Evolutionary conservation across 2,888 invertebrate species (phyloP), one percentile per base, ranked within the genome.

Genomic region (Callosobruchus maculatus): DNA sequence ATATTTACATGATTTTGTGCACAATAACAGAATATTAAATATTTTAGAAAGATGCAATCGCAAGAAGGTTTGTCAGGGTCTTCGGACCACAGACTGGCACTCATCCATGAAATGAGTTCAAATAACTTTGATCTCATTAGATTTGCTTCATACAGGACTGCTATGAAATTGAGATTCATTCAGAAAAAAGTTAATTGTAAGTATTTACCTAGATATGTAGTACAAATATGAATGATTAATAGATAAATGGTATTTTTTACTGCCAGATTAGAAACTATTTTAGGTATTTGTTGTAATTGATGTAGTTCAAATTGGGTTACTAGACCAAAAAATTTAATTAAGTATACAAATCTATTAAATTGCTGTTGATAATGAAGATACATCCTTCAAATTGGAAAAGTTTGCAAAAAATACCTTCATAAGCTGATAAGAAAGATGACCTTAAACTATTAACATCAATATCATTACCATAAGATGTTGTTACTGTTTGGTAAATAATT

Each of bases 61-160:
- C 75, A 75, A 72, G 75, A 79, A 73, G 83, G 83, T 74, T 78
- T 86, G 72, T 83, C 86, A 71, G 86, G 86, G 78, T 84, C 86
- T 75, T 84, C 86, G 68, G 93, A 93, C 88, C 93, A 93, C 80
- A 91, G 95, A 76, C 90, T 95, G 75, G 93, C 93, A 82, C 90
- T 96, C 74, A 88, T 94, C 78, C 95, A 95, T 85, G 96, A 96
- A 88, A 93, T 96, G 92, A 91, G 95, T 79, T 92, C 95, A 81
- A 96, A 97, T 87, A 96, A 97, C 87, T 98, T 96, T 86, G 98
- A 99, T 88, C 92, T 95, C 78, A 99, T 99, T 84, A 91, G 98
- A 82, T 99, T 99, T 88, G 97, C 99, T 70, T 98, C 98, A 0
- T 99, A 99, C 88, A 92, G 99, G 79, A 98, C 98, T 2, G 98